Base-by-base conservation (phyloP, 2,797 vertebrate genomes). In the Sebastiscus tertius region DNA sequence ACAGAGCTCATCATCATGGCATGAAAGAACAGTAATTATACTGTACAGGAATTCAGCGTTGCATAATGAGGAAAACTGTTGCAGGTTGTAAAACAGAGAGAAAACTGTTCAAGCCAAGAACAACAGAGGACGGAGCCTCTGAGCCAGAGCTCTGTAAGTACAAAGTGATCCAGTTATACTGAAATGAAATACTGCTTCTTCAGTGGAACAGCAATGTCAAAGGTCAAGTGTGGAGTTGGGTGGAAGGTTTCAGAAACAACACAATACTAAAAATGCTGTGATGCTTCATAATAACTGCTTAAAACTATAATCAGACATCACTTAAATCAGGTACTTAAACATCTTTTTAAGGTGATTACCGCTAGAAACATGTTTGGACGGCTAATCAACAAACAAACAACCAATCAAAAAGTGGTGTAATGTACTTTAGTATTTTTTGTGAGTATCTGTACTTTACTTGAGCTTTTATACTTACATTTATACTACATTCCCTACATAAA, bases 31-130 rank as follows among this genome's bases (percentile, higher is more conserved):
- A 73, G 54, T 66, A 42, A 71, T 72, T 62, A 14, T 36, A 27
- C 18, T 66, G 33, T 27, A 71, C 36, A 72, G 34, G 65, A 75
- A 67, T 65, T 24, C 39, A 61, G 16, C 1, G 4, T 60, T 72
- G 52, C 70, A 52, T 82, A 72, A 89, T 76, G 82, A 80, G 77
- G 55, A 87, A 90, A 91, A 86, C 77, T 9, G 74, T 75, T 86
- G 74, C 66, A 81, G 77, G 73, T 61, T 74, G 80, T 65, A 73
- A 86, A 80, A 76, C 42, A 68, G 54, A 33, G 8, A 2, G 24
- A 52, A 39, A 27, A 29, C 14, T 20, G 72, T 78, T 75, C 54
- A 1, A 66, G 77, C 84, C 71, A 87, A 80, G 66, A 85, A 36
- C 26, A 85, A 77, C 80, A 80, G 77, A 73, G 42, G 27, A 79